Evolutionary conservation across 2,888 invertebrate species (phyloP), one percentile per base, ranked within the genome.

Genomic region (Aleiodes alternator): DNA sequence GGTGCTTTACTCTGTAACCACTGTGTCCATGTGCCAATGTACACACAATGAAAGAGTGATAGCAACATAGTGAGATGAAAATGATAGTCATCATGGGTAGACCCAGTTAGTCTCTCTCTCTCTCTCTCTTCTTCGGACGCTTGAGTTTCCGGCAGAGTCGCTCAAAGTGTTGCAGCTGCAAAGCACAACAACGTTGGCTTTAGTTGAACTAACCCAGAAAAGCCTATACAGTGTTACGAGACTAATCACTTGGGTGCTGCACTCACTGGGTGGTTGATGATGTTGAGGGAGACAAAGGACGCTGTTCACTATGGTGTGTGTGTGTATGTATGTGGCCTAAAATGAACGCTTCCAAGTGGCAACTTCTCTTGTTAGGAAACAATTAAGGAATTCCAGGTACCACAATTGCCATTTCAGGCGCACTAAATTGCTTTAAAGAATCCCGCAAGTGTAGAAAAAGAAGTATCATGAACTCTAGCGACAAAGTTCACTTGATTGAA

Each of bases 281-380:
- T 31, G 69, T 70, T 71, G 64, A 55, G 70, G 72, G 72, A 70
- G 72, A 70, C 55, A 50, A 55, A 59, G 70, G 68, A 51, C 34
- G 31, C 56, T 75, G 61, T 75, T 72, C 50, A 68, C 57, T 66
- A 48, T 53, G 61, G 69, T 73, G 31, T 50, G 29, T 50, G 43
- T 11, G 31, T 23, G 23, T 23, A 3, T 34, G 34, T 6, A 3
- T 34, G 34, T 6, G 34, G 73, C 55, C 76, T 72, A 69, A 76
- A 73, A 72, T 72, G 66, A 75, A 79, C 69, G 68, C 77, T 80
- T 77, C 76, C 80, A 80, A 80, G 81, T 86, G 84, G 80, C 84
- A 86, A 87, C 82, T 85, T 84, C 82, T 83, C 86, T 87, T 86
- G 86, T 87, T 87, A 85, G 84, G 82, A 83, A 84, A 87, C 87